phyloP scores from a whole-genome alignment of 2,113 vertebrate species.

The Syngnathoides biaculeatus region DNA sequence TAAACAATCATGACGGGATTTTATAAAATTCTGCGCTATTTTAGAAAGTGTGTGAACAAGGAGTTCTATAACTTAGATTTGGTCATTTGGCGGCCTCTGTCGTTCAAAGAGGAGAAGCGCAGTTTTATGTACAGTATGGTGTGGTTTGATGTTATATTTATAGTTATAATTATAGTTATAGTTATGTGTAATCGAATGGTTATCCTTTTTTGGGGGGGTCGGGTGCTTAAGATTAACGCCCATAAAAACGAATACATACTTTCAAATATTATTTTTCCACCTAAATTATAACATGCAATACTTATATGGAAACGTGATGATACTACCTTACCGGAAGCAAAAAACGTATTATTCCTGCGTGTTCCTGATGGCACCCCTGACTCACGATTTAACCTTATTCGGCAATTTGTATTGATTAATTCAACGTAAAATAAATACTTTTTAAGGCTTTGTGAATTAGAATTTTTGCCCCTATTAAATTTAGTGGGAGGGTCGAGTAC shows the following conservation, averaged over 20 bases:
- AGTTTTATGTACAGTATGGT: no score
- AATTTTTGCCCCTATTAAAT: not conserved
- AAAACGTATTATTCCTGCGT: not conserved
- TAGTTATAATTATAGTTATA: no score
- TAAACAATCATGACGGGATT: not conserved
- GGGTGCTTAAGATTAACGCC: no score
- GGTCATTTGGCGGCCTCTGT: conserved; percentile 51
- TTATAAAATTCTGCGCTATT: not conserved
- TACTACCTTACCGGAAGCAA: not conserved
- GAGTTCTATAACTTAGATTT: conserved; percentile 11
- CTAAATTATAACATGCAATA: not conserved
- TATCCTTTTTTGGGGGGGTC: no score
- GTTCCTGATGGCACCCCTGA: not conserved
- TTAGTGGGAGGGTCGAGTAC: not conserved
- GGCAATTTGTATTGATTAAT: not conserved
- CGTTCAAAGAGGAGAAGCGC: conserved; percentile 16
- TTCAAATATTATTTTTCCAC: not conserved
- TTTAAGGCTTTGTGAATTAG: not conserved
- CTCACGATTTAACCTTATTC: not conserved
- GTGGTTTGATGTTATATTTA: no score
- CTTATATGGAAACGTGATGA: no score
- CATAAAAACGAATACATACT: not conserved
- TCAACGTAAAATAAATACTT: not conserved
- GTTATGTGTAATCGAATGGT: no score
- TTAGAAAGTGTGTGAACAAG: not conserved